phyloP scores from a whole-genome alignment of 2,888 invertebrate species.

The Nephrotoma appendiculata region DNA sequence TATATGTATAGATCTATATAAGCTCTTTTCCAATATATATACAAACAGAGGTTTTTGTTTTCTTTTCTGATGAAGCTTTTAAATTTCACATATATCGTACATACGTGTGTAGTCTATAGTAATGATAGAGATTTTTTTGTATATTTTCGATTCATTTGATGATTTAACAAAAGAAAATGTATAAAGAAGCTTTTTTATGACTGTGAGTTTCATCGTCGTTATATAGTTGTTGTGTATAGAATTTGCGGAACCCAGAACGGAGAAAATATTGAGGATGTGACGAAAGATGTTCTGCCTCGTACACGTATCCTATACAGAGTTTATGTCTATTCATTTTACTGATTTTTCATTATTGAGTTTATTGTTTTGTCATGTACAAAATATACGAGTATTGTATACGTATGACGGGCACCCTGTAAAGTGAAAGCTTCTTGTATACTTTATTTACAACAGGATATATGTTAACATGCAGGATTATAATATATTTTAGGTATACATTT shows the following conservation, averaged over 20 bases:
- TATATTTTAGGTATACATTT: not conserved
- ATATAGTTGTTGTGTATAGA: not conserved
- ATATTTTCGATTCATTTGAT: not conserved
- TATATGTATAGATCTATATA: not conserved
- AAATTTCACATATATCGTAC: not conserved
- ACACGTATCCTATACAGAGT: not conserved
- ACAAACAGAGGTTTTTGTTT: not conserved
- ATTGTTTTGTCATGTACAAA: not conserved
- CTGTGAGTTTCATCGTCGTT: not conserved
- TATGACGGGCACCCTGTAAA: not conserved
- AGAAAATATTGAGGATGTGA: not conserved
- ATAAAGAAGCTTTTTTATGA: not conserved
- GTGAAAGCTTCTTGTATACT: not conserved
- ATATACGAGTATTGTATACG: not conserved
- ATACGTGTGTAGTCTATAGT: not conserved
- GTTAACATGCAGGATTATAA: not conserved
- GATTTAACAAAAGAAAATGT: not conserved
- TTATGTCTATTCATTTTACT: not conserved
- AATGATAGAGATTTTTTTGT: not conserved
- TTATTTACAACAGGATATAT: not conserved
- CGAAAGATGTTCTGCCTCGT: not conserved
- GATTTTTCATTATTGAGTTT: not conserved
- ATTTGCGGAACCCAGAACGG: not conserved
- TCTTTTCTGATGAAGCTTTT: not conserved
- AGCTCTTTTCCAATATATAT: not conserved